Conservation (phyloP, 2,113 vertebrate species). For the Geococcyx californianus region DNA sequence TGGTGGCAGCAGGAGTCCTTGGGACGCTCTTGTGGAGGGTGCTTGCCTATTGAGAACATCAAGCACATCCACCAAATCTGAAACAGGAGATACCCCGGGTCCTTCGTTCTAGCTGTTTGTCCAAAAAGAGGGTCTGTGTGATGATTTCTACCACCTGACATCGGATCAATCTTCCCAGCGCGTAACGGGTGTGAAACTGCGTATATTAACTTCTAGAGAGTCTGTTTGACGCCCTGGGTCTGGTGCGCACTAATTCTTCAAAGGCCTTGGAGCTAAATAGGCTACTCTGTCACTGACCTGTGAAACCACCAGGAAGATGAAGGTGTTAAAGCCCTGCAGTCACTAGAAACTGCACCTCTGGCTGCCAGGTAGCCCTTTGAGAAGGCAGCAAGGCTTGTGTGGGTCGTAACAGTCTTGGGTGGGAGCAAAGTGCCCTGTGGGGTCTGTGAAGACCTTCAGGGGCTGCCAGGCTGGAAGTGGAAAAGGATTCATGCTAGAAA, state of each 20-base stretch:
- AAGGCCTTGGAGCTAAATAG: slow-evolving; percentile 40
- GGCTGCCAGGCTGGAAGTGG: background rate
- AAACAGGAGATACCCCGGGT: background rate
- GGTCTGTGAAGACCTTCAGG: background rate
- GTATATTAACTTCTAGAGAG: slow-evolving; percentile 32
- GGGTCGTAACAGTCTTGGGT: fast-evolving
- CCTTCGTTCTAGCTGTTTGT: background rate
- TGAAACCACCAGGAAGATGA: background rate
- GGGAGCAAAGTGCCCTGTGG: background rate
- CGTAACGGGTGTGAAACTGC: background rate
- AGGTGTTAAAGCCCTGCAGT: background rate
- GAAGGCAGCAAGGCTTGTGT: background rate
- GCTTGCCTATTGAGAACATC: background rate
- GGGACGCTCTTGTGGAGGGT: background rate
- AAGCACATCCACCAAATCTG: background rate
- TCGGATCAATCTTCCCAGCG: background rate
- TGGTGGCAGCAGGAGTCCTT: background rate
- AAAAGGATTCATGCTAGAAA: background rate
- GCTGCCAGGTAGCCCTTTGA: background rate
- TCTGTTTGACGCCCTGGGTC: background rate
- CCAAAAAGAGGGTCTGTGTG: background rate
- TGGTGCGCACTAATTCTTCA: slow-evolving; percentile 9
- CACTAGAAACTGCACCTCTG: background rate
- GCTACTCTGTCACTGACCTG: slow-evolving; percentile 37
- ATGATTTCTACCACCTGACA: background rate